Base-by-base conservation (phyloP, 2,888 invertebrate species). In the Drosophila kuntzei region DNA sequence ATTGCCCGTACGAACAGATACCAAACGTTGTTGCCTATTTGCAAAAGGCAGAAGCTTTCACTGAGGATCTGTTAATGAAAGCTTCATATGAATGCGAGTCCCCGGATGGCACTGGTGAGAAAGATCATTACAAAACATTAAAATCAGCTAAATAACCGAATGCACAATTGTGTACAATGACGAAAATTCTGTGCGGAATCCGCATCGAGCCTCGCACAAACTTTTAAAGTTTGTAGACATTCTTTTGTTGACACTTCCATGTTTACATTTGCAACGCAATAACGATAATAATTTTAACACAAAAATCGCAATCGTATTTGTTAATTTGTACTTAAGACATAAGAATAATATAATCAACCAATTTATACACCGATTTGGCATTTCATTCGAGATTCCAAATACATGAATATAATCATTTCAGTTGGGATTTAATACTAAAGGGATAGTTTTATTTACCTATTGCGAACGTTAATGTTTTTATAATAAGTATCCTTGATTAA, bases 1-100 rank as follows among this genome's bases (percentile, higher is more conserved):
- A 95, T 57, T 98, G 98, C 93, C 96, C 96, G 7, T 97, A 96
- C 90, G 95, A 95, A 79, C 96, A 95, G 90, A 94, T 95, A 83
- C 92, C 94, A n/a, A 94, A 95, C 89, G 94, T 97, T 62, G 94
- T 96, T 74, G 94, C 95, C 66, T 96, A 96, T 92, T 94, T 98
- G 71, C 96, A 97, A 61, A 95, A 96, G 70, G 65, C 81, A 7
- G 95, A 97, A 9, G 95, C 97, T 49, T 95, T 97, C 82, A 95
- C 95, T 58, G 98, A 98, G 91, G 95, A 95, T 87, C 97, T 96
- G 53, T 92, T 98, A 87, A 96, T 97, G 77, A 92, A 97, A 81
- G 95, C 97, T 66, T 98, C 98, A 7, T 98, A 97, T 92, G 98
- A 98, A 87, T 97, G 98, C 90, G 98, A 98, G 92, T 95, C 96